These are phyloP conservation scores for Ranitomeya variabilis DNA, from an alignment of 2,113 vertebrate genomes.

Conservation along the genomic window DNA sequence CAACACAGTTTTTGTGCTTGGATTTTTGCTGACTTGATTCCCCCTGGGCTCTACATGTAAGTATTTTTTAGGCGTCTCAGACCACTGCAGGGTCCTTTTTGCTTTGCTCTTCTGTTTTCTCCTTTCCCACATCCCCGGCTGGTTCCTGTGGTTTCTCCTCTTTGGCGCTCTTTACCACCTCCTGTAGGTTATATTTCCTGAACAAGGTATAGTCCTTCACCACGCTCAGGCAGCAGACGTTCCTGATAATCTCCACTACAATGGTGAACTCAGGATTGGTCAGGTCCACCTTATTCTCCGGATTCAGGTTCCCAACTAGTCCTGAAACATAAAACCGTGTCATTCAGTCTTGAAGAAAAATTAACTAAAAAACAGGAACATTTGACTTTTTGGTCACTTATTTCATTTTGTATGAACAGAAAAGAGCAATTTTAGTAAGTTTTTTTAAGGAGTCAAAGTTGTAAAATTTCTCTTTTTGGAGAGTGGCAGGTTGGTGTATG, in stretches of 20 bases:
- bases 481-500: too few relatives aligned
- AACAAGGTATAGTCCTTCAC: conserved; percentile 88
- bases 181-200: conserved; percentile 93
- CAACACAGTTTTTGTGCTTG: too few relatives aligned
- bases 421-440: too few relatives aligned
- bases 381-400: too few relatives aligned
- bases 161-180: conserved; percentile 81
- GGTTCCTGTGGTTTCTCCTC: conserved; percentile 52
- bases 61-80: background rate
- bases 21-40: background rate
- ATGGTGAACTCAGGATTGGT: conserved; percentile 88
- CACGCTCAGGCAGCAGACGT: conserved; percentile 90
- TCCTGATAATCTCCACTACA: conserved; percentile 94
- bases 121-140: conserved; percentile 31
- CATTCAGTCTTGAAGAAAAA: conserved; percentile 22
- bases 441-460: too few relatives aligned
- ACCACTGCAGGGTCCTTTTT: conserved; percentile 32
- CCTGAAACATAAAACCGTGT: conserved; percentile 70
- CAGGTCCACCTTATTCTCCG: conserved; percentile 92
- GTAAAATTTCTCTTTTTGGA: too few relatives aligned
- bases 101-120: conserved; percentile 59
- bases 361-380: too few relatives aligned
- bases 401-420: too few relatives aligned
- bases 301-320: conserved; percentile 86
- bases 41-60: background rate